Evolutionary conservation across 2,888 invertebrate species (phyloP), one percentile per base, ranked within the genome.

Genomic region (Spicauda simplicius): DNA sequence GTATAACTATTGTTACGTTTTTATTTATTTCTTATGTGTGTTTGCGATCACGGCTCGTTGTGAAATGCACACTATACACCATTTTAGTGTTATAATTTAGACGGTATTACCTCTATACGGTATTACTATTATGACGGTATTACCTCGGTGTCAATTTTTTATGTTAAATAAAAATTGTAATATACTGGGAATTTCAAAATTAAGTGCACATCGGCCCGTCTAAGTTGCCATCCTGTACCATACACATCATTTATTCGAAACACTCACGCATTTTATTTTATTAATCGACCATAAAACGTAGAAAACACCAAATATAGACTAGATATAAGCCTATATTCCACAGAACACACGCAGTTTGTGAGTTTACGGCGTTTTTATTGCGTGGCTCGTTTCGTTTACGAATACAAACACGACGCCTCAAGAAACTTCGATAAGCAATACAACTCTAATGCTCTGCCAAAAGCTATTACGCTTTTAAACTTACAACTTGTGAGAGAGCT

Each of bases 391-490:
- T 41, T 14, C n/a, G 41, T 19, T 20, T 57, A 56, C 16, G 41
- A 57, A 57, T 41, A 14, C 19, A 33, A 48, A 41, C 5, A 14
- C 10, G 25, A 25, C 25, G 25, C 25, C 25, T 25, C 25, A 2
- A 25, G 8, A 30, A 61, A 61, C 19, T 61, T 52, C 52, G 60
- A 61, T 52, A 61, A 52, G 60, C 52, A 61, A 61, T 61, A 61
- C 61, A 61, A 61, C 52, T 59, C 41, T 60, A 60, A 60, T 50
- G 30, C 30, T 16, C 2, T 18, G 14, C 50, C 60, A 52, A 53
- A 53, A 61, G 52, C 61, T 61, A 61, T 61, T 61, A 52, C 61
- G 37, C 61, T 52, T 61, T 61, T 37, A 60, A 60, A 60, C 60
- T 60, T 16, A 52, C 60, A 52, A 60, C 52, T 52, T 60, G 52